Evolutionary conservation across 2,888 invertebrate genomes (phyloP).

Genomic region (Odontothrips loti): DNA sequence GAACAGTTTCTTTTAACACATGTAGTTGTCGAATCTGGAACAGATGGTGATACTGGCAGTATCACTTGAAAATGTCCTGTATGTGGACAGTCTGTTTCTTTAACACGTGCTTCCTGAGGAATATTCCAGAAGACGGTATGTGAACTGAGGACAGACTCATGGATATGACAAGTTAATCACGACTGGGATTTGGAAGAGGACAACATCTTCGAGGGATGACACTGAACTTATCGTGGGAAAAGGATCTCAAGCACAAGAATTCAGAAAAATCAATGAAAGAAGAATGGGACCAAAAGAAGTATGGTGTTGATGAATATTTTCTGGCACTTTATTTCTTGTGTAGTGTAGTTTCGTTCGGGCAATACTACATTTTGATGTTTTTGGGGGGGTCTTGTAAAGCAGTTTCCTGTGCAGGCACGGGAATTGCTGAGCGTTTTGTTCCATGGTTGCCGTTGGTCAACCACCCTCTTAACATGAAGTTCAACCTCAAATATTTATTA

Average conservation of each 20-base stretch:
- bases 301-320: too few species aligned
- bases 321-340: too few species aligned
- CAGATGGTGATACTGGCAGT: neutral
- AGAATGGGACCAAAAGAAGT: neutral
- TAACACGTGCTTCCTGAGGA: neutral
- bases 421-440: neutral
- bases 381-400: too few species aligned
- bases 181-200: neutral
- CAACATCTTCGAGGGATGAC: neutral
- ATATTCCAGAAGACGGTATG: neutral
- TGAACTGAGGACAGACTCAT: neutral
- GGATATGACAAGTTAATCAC: neutral
- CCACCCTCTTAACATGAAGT: too few species aligned
- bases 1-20: neutral
- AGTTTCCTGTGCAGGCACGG: neutral
- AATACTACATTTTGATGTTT: too few species aligned
- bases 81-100: neutral
- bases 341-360: too few species aligned
- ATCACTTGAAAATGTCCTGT: too few species aligned
- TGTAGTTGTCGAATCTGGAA: neutral
- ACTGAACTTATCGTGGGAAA: neutral
- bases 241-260: neutral
- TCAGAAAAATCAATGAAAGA: too few species aligned
- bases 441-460: too few species aligned
- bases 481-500: too few species aligned